Evolutionary conservation across 1,140 invertebrate genomes (phyloP).

Genomic region (Trichoplusia ni): DNA sequence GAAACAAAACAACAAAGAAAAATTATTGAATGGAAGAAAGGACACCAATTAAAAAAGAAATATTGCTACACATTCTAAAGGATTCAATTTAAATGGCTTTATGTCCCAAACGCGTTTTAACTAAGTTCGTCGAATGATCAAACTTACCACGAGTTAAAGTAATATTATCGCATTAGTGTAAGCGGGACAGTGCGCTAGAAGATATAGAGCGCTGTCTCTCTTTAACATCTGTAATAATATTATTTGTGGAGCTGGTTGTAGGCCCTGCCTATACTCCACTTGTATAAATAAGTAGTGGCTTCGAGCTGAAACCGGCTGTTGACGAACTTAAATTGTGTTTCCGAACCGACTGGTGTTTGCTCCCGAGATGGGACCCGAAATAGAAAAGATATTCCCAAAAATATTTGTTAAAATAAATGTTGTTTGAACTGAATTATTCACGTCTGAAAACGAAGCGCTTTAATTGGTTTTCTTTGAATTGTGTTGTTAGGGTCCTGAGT

Average conservation of each 20-base stretch:
- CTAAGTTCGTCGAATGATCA: slow-evolving; percentile 27
- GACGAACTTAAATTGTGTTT: slow-evolving; percentile 55
- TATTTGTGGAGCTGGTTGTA: too few species aligned
- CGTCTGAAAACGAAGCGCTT: slow-evolving; percentile 4
- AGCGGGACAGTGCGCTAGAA: too few species aligned
- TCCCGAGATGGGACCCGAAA: slow-evolving; percentile 46
- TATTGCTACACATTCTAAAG: not conserved
- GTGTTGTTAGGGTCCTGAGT: not conserved
- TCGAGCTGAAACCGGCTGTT: slow-evolving; percentile 38
- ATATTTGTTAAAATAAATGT: slow-evolving; percentile 46
- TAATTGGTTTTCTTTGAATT: slow-evolving; percentile 14
- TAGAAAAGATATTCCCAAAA: slow-evolving; percentile 42
- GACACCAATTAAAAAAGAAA: not conserved
- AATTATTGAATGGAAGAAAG: too few species aligned
- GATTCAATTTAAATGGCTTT: slow-evolving; percentile 26
- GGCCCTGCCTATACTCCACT: slow-evolving; percentile 23
- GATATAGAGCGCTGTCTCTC: too few species aligned
- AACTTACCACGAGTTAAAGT: too few species aligned
- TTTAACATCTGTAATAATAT: too few species aligned
- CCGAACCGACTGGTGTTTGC: slow-evolving; percentile 45
- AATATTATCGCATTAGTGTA: too few species aligned
- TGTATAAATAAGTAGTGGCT: slow-evolving; percentile 43
- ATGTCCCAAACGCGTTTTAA: slow-evolving; percentile 21
- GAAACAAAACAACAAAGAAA: too few species aligned
- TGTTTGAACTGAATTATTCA: slow-evolving; percentile 25